phyloP scores from a whole-genome alignment of 1,140 invertebrate genomes.

The Aphidius gifuensis region DNA sequence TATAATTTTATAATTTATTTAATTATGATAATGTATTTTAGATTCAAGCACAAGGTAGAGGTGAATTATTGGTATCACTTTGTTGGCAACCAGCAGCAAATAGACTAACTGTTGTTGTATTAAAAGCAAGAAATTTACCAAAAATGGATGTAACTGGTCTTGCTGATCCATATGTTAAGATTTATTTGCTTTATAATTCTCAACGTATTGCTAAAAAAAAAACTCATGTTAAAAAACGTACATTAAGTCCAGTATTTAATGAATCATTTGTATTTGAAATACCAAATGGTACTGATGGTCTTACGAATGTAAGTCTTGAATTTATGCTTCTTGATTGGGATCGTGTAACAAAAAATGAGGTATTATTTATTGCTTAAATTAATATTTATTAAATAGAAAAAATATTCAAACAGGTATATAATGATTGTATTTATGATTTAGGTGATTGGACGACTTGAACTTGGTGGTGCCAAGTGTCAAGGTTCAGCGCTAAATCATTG shows the following conservation, averaged over 20 bases:
- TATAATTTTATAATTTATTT: not conserved
- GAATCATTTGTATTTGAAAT: conserved; percentile 92
- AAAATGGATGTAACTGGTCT: conserved; percentile 94
- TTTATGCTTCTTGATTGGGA: conserved; percentile 95
- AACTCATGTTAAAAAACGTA: conserved; percentile 97
- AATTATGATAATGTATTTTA: conserved; percentile 37
- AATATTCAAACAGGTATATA: not conserved
- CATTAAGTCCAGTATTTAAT: conserved; percentile 97
- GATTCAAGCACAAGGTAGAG: conserved; percentile 84
- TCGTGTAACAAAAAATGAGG: conserved; percentile 96
- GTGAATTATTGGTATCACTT: conserved; percentile 86
- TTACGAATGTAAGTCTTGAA: conserved; percentile 88
- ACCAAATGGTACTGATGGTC: conserved; percentile 71
- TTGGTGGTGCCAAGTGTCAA: conserved; percentile 75
- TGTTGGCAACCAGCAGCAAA: conserved; percentile 92
- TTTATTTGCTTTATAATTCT: conserved; percentile 95
- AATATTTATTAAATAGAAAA: not conserved
- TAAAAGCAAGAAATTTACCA: conserved; percentile 90
- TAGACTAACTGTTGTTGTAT: conserved; percentile 82
- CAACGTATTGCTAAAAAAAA: conserved; percentile 98
- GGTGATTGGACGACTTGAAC: conserved; percentile 91
- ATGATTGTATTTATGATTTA: conserved; percentile 38
- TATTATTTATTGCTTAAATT: conserved; percentile 41
- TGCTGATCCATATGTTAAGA: conserved; percentile 94
- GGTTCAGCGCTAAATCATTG: conserved; percentile 88